These are phyloP conservation scores for Blomia tropicalis DNA, from an alignment of 2,888 invertebrate species.

Conservation along the genomic window DNA sequence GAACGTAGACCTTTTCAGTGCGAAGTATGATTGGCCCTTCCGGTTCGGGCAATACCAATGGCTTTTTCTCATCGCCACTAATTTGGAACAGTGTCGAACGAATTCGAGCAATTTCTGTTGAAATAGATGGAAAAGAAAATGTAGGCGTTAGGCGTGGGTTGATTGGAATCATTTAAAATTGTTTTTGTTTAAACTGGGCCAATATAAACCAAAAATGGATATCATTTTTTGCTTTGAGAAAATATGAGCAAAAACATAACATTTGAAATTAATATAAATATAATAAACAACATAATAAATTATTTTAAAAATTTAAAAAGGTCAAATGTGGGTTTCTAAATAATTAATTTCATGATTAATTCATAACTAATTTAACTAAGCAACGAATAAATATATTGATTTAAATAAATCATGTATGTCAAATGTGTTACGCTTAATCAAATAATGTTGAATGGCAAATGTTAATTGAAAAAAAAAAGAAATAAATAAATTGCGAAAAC, in stretches of 20 bases:
- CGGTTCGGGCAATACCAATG: conserved; percentile 72
- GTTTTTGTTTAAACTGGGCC: neutral
- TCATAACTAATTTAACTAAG: neutral
- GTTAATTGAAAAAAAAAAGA: neutral
- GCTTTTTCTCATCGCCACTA: conserved; percentile 88
- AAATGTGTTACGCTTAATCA: no score
- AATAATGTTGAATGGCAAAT: neutral
- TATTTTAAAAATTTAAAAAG: no score
- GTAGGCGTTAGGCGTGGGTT: neutral
- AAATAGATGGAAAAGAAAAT: neutral
- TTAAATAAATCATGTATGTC: no score
- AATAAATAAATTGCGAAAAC: neutral
- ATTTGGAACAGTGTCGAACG: conserved; percentile 96
- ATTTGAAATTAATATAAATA: no score
- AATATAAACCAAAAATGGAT: neutral
- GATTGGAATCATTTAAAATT: neutral
- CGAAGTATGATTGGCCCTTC: conserved; percentile 77
- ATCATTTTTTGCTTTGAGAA: neutral
- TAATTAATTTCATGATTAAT: neutral
- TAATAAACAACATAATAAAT: no score
- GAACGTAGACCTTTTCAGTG: conserved; percentile 98
- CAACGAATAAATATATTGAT: neutral
- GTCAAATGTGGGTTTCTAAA: neutral
- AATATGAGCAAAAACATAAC: no score
- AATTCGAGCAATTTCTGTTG: conserved; percentile 88